A percentile compares a stretch with the other conserved stretches of the same genome.
These are phyloP conservation scores for Amphimallon solstitiale DNA, from an alignment of 2,888 invertebrate species.

Conservation along the genomic window DNA sequence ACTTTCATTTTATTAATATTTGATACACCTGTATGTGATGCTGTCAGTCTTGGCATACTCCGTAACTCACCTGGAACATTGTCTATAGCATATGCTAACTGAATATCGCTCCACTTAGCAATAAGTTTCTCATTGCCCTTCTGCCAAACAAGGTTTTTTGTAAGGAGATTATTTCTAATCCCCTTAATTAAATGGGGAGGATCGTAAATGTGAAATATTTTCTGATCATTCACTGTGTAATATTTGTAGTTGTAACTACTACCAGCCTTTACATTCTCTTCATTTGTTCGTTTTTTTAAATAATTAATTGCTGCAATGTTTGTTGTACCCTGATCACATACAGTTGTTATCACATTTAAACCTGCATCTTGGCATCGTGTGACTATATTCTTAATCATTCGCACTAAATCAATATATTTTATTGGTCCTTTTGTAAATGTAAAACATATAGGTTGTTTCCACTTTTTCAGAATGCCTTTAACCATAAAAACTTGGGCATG, in stretches of 20 bases:
- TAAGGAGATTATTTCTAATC: constrained; percentile 32
- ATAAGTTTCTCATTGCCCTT: not conserved
- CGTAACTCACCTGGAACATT: not conserved
- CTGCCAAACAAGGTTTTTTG: constrained; percentile 32
- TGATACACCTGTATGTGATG: not conserved
- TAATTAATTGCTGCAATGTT: constrained; percentile 28
- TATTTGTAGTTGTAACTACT: not conserved
- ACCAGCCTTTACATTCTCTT: not conserved
- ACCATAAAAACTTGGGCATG: not conserved
- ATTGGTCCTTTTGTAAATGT: constrained; percentile 2
- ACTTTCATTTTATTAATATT: constrained; percentile 33
- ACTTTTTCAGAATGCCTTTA: not conserved
- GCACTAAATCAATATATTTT: constrained; percentile 25
- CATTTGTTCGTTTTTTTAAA: not conserved
- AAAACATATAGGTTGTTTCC: constrained; percentile 27
- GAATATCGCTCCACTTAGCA: constrained; percentile 13
- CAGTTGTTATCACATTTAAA: not conserved
- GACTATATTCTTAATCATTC: constrained; percentile 26
- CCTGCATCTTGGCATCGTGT: not conserved
- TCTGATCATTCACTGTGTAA: constrained; percentile 12
- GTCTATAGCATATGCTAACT: constrained; percentile 13
- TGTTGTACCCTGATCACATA: constrained; percentile 20
- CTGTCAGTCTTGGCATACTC: not conserved
- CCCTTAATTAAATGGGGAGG: constrained; percentile 39
- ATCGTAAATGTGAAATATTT: constrained; percentile 34